Conservation (phyloP, 1,140 invertebrate genomes). For the Sarcophaga peregrina region DNA sequence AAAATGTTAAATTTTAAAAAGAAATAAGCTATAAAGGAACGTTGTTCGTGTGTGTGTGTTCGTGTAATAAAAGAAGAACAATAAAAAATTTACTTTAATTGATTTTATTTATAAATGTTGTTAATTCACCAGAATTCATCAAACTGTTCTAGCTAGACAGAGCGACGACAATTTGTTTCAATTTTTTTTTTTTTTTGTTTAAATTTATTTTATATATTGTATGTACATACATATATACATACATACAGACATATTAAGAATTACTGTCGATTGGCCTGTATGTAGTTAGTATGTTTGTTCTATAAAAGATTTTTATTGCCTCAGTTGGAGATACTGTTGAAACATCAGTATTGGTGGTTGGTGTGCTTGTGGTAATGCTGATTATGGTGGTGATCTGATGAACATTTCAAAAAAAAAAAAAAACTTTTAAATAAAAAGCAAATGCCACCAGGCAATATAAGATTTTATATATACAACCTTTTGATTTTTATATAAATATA, state of each 20-base stretch:
- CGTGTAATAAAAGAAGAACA: not conserved
- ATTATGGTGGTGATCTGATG: not conserved
- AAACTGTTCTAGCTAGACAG: constrained; percentile 20
- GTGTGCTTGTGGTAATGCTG: not conserved
- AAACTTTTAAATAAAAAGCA: not conserved
- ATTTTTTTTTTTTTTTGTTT: too few relatives aligned
- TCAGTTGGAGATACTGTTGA: not conserved
- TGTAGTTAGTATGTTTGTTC: not conserved
- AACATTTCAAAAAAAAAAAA: not conserved
- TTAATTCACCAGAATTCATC: not conserved
- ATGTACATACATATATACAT: too few relatives aligned
- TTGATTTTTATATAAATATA: too few relatives aligned
- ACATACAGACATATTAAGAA: too few relatives aligned
- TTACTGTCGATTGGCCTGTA: too few relatives aligned
- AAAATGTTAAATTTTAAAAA: not conserved
- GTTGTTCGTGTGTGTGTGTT: too few relatives aligned
- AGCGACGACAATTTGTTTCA: not conserved
- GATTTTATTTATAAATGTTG: not conserved
- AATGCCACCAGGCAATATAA: constrained; percentile 2
- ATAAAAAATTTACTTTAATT: not conserved
- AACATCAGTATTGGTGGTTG: not conserved
- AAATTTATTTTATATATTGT: too few relatives aligned
- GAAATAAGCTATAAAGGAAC: not conserved
- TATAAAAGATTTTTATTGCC: not conserved
- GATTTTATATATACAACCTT: not conserved